A percentile compares a stretch with the other conserved stretches of the same genome.
phyloP scores from a whole-genome alignment of 1,140 invertebrate genomes.

The Pseudomyrmex gracilis region DNA sequence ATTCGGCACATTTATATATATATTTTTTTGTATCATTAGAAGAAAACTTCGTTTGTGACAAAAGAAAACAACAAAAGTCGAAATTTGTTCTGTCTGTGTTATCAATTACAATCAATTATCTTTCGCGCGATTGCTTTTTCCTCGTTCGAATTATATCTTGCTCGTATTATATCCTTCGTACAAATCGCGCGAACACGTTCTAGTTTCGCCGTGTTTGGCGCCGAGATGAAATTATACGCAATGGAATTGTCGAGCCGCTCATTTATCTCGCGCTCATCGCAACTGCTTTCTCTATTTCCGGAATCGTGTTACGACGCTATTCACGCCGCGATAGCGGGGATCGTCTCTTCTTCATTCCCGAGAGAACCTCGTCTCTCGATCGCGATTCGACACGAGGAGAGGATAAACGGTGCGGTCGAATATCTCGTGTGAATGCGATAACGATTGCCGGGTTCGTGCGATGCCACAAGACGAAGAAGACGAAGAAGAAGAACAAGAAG shows the following conservation, averaged over 20 bases:
- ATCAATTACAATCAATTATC: neutral
- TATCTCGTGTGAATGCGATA: constrained; percentile 64
- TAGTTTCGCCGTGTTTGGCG: constrained; percentile 18
- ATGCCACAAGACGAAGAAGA: constrained; percentile 13
- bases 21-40: neutral
- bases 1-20: too few relatives aligned
- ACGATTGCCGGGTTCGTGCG: constrained; percentile 53
- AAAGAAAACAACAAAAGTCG: too few relatives aligned
- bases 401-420: constrained; percentile 68
- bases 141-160: neutral
- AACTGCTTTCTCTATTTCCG: constrained; percentile 35
- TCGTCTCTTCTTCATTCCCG: constrained; percentile 5
- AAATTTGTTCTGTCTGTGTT: neutral
- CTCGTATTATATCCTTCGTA: neutral
- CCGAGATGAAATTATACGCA: neutral
- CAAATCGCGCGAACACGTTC: constrained; percentile 5
- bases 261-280: neutral
- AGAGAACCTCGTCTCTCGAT: constrained; percentile 14
- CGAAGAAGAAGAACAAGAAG: constrained; percentile 40
- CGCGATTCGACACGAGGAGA: constrained; percentile 31
- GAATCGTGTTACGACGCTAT: constrained; percentile 31
- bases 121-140: neutral
- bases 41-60: neutral
- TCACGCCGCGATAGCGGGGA: constrained; percentile 8
- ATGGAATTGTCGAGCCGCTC: constrained; percentile 12